phyloP scores from a whole-genome alignment of 1,140 invertebrate genomes.

The Saccostrea glomerata region DNA sequence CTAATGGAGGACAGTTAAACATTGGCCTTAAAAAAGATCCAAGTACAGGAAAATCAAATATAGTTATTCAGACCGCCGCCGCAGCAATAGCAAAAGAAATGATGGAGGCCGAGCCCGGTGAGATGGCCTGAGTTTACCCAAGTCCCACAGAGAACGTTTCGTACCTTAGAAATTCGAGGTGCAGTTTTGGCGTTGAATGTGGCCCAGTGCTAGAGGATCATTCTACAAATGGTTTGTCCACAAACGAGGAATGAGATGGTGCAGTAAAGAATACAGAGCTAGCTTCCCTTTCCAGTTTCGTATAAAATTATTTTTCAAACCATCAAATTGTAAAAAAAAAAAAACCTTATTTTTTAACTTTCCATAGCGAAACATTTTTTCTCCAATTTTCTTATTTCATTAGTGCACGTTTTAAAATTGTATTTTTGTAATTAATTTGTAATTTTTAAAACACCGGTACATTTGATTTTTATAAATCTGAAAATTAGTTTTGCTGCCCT shows the following conservation, averaged over 20 bases:
- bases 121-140: neutral
- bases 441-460: neutral
- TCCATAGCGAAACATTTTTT: no score
- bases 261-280: neutral
- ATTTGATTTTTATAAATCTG: neutral
- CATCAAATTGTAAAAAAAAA: no score
- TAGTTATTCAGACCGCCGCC: constrained; percentile 17
- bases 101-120: constrained; percentile 20
- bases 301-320: neutral
- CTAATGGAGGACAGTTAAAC: constrained; percentile 5
- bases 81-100: constrained; percentile 5
- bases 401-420: no score
- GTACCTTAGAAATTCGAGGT: neutral
- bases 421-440: no score
- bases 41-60: neutral
- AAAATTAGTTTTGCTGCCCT: neutral
- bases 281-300: neutral
- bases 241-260: neutral
- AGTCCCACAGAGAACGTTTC: neutral
- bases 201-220: neutral
- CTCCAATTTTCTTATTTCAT: no score
- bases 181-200: constrained; percentile 5
- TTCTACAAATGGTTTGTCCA: constrained; percentile 30
- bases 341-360: no score
- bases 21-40: constrained; percentile 24